Evolutionary conservation across 2,888 invertebrate species (phyloP).

Genomic region (Hirtodrosophila histrioides): DNA sequence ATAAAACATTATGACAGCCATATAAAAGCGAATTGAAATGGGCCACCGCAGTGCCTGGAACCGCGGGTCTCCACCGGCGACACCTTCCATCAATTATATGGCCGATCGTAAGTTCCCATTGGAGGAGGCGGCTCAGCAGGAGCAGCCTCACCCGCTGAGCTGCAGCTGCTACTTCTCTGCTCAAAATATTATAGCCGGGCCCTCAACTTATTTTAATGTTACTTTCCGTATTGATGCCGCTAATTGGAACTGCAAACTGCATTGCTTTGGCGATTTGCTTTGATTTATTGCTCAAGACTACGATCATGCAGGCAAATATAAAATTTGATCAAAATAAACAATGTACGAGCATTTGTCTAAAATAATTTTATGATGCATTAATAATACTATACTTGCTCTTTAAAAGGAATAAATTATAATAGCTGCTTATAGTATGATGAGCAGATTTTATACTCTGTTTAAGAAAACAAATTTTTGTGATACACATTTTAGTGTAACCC

Average conservation of each 20-base stretch:
- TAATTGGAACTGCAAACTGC: conserved; percentile 32
- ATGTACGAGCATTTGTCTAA: too few relatives aligned
- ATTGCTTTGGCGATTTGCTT: neutral
- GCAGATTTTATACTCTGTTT: too few relatives aligned
- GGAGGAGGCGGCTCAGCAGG: conserved; percentile 57
- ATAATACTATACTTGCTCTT: neutral
- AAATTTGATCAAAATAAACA: too few relatives aligned
- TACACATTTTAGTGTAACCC: too few relatives aligned
- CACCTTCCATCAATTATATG: conserved; percentile 73
- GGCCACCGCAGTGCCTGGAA: conserved; percentile 42
- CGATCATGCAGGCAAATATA: too few relatives aligned
- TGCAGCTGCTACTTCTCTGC: conserved; percentile 4
- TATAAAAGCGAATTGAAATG: conserved; percentile 71
- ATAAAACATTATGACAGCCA: conserved; percentile 61
- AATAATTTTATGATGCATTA: neutral
- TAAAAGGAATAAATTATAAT: neutral
- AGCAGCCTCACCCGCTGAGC: conserved; percentile 43
- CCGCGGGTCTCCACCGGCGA: conserved; percentile 24
- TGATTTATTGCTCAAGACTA: conserved; percentile 7
- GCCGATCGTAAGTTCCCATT: conserved; percentile 30
- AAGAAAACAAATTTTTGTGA: too few relatives aligned
- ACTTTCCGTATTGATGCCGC: conserved; percentile 37
- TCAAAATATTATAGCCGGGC: conserved; percentile 8
- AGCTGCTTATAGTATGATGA: too few relatives aligned
- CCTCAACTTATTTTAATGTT: conserved; percentile 22